A percentile compares a stretch with the other conserved stretches of the same genome.
Conservation (phyloP, 2,888 invertebrate species). For the Rhyacophila evoluta region DNA sequence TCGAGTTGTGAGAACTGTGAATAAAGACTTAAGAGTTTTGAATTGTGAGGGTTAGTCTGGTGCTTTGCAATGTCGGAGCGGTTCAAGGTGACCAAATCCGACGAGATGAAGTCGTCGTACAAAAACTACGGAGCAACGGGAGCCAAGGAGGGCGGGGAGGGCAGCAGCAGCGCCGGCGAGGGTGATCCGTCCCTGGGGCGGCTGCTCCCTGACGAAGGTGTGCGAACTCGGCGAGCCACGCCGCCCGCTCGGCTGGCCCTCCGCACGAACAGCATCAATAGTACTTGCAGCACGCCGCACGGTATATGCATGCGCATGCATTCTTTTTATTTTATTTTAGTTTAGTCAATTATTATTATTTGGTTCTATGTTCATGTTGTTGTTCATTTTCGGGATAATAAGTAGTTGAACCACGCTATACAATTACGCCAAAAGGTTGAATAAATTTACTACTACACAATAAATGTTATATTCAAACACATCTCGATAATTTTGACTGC, state of each 20-base stretch:
- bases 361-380: no score
- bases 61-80: conserved; percentile 70
- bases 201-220: conserved; percentile 58
- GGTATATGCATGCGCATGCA: conserved; percentile 26
- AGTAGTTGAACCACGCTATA: not conserved
- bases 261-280: conserved; percentile 61
- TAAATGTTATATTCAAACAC: no score
- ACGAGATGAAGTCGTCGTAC: conserved; percentile 67
- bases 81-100: conserved; percentile 73
- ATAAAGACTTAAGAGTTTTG: not conserved
- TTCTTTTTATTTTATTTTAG: not conserved
- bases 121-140: conserved; percentile 72
- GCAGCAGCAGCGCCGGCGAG: conserved; percentile 58
- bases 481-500: not conserved
- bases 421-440: not conserved
- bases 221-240: conserved; percentile 34
- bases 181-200: conserved; percentile 59
- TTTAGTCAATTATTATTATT: not conserved
- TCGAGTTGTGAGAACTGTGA: not conserved
- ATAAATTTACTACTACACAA: no score
- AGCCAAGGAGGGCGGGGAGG: conserved; percentile 57
- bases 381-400: not conserved
- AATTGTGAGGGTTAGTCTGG: not conserved
- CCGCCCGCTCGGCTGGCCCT: conserved; percentile 61
- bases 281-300: conserved; percentile 63